A percentile compares a stretch with the other conserved stretches of the same genome.
Conservation (phyloP, 1,140 invertebrate species). For the Oryctes rhinoceros region DNA sequence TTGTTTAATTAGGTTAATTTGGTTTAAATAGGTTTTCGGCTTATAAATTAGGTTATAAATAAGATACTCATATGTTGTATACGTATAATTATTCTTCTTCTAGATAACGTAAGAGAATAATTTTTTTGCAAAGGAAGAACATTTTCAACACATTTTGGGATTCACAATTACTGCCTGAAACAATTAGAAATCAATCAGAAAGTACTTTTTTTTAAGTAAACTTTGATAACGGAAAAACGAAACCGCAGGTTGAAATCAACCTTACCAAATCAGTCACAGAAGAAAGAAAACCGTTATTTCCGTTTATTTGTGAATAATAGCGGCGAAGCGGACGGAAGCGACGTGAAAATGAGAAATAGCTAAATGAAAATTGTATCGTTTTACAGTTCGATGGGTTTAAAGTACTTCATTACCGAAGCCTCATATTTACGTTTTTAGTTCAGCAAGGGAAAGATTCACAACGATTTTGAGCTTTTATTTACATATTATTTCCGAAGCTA, state of each 20-base stretch:
- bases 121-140: no score
- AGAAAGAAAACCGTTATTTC: not conserved
- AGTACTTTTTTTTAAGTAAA: no score
- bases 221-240: not conserved
- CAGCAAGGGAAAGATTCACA: not conserved
- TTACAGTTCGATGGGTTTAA: conserved; percentile 17
- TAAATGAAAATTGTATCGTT: conserved; percentile 15
- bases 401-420: conserved; percentile 9
- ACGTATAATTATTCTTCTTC: no score
- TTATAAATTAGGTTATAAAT: no score
- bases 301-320: conserved; percentile 22
- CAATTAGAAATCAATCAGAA: no score
- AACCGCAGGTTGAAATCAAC: not conserved
- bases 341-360: conserved; percentile 8
- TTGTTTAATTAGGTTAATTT: no score
- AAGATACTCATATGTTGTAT: no score
- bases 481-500: conserved; percentile 18
- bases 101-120: no score
- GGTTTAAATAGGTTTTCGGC: no score
- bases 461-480: conserved; percentile 4
- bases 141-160: no score
- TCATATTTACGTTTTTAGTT: conserved; percentile 9
- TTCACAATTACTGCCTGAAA: no score
- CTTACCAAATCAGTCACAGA: not conserved
- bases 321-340: not conserved